Percentiles rank a stretch among this genome's conserved stretches.
Conservation (phyloP, 2,797 vertebrate species). For the Huso huso region DNA sequence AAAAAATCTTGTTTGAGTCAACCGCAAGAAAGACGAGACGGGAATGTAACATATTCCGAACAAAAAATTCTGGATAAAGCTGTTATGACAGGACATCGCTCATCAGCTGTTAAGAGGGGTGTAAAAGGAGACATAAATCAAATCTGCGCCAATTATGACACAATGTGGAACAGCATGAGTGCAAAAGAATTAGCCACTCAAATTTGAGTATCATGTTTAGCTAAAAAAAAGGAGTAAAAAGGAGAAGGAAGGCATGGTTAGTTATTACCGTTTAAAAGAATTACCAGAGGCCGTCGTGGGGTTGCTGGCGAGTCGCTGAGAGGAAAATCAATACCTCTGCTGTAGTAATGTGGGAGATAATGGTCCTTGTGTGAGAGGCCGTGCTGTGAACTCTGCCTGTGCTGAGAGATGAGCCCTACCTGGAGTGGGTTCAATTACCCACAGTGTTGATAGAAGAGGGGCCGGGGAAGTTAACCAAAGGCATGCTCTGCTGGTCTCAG, state of each 20-base stretch:
- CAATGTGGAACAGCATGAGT: constrained; percentile 49
- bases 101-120: constrained; percentile 53
- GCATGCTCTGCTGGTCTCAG: neutral
- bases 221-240: constrained; percentile 32
- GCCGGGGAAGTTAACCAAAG: neutral
- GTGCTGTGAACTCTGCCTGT: constrained; percentile 6
- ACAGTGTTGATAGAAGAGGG: neutral
- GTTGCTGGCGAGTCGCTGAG: constrained; percentile 19
- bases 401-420: constrained; percentile 10
- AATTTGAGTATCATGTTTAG: constrained; percentile 54
- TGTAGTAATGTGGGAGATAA: constrained; percentile 27
- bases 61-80: constrained; percentile 28
- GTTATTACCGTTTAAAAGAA: constrained; percentile 24
- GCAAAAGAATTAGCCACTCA: constrained; percentile 57
- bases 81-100: constrained; percentile 50
- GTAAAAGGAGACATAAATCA: constrained; percentile 65
- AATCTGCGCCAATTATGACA: constrained; percentile 62
- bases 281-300: constrained; percentile 18
- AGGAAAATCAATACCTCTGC: constrained; percentile 26
- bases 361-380: constrained; percentile 20
- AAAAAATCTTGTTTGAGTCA: constrained; percentile 4
- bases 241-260: constrained; percentile 22
- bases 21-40: constrained; percentile 17
- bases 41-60: constrained; percentile 8
- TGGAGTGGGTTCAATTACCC: constrained; percentile 6